phyloP scores from a whole-genome alignment of 2,797 vertebrate species.

The Mycteria americana region DNA sequence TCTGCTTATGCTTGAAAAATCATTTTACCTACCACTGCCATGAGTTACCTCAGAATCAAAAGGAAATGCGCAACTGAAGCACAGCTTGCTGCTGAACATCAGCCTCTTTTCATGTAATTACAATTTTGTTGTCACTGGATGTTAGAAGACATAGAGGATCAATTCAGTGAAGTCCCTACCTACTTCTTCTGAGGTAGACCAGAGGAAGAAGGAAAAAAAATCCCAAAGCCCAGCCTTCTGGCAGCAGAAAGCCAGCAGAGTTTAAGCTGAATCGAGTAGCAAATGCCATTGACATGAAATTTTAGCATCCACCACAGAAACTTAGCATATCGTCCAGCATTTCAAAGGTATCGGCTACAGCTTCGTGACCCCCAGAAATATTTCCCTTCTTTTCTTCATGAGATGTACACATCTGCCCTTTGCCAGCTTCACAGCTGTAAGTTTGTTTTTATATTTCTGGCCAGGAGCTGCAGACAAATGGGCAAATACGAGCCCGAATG shows the following conservation, averaged over 20 bases:
- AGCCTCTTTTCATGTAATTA: not conserved
- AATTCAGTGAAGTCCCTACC: not conserved
- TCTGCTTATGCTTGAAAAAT: slow-evolving; percentile 28
- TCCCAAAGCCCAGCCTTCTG: not conserved
- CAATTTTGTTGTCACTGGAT: not conserved
- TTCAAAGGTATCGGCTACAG: not conserved
- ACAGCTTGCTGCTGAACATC: not conserved
- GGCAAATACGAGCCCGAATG: not conserved
- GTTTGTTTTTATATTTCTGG: not conserved
- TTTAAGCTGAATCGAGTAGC: not conserved
- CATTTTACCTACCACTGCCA: slow-evolving; percentile 6
- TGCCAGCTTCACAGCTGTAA: not conserved
- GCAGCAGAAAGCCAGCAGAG: not conserved
- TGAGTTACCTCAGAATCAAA: slow-evolving; percentile 1
- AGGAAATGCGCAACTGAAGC: not conserved
- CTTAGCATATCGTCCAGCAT: not conserved
- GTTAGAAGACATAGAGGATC: not conserved
- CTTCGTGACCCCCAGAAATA: not conserved
- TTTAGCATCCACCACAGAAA: not conserved
- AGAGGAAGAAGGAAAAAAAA: not conserved
- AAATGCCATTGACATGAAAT: not conserved
- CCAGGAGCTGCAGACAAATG: not conserved
- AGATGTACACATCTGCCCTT: not conserved
- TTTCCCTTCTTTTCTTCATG: not conserved
- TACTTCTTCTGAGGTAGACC: not conserved